These are phyloP conservation scores for Caenorhabditis drosophilae DNA, from an alignment of 2,888 invertebrate genomes.

Conservation along the genomic window DNA sequence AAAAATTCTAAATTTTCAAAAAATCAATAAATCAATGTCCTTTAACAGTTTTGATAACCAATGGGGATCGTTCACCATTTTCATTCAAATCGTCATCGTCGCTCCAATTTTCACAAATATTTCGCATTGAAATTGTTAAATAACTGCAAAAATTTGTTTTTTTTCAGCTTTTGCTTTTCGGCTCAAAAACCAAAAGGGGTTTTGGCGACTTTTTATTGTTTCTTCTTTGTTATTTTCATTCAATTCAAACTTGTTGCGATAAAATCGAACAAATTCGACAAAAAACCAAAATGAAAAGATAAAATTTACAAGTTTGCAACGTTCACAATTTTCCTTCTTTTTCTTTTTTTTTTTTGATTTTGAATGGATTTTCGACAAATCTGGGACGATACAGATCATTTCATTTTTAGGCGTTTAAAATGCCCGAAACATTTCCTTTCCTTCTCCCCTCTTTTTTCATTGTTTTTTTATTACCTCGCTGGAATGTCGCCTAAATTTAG, in stretches of 20 bases:
- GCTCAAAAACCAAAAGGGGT: too few relatives aligned
- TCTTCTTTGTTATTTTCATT: too few relatives aligned
- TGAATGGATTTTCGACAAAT: too few relatives aligned
- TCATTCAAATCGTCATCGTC: slow-evolving; percentile 40
- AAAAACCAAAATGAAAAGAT: neutral
- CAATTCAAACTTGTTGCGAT: too few relatives aligned
- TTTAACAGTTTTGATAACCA: slow-evolving; percentile 24
- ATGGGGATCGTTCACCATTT: slow-evolving; percentile 30
- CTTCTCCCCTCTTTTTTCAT: neutral
- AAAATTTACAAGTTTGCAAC: too few relatives aligned
- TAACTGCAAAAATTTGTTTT: slow-evolving; percentile 45
- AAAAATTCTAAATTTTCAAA: slow-evolving; percentile 1
- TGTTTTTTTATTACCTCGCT: slow-evolving; percentile 47
- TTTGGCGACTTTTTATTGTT: too few relatives aligned
- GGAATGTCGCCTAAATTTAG: slow-evolving; percentile 67
- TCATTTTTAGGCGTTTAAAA: too few relatives aligned
- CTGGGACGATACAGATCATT: too few relatives aligned
- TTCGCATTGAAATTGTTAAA: slow-evolving; percentile 61
- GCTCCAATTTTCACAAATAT: slow-evolving; percentile 40
- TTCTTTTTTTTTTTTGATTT: too few relatives aligned
- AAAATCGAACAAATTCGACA: neutral
- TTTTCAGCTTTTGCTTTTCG: too few relatives aligned
- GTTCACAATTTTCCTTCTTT: too few relatives aligned
- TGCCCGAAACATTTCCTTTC: too few relatives aligned
- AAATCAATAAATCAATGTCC: slow-evolving; percentile 1